Evolutionary conservation across 2,113 vertebrate species (phyloP).

Genomic region (Lates calcarifer): DNA sequence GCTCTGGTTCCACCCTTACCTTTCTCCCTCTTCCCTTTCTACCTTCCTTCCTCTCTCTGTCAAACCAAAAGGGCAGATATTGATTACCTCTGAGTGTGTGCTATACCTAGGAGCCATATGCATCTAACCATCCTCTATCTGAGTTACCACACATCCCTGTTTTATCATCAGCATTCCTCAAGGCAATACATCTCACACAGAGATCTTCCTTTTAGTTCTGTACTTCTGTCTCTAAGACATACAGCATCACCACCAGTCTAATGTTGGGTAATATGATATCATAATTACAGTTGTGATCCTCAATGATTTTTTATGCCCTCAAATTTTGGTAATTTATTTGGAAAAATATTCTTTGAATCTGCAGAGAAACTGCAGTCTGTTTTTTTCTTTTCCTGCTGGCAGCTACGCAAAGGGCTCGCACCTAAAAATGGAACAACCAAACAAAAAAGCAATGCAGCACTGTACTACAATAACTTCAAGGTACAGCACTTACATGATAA

Average conservation of each 20-base stretch:
- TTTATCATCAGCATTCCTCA: conserved; percentile 55
- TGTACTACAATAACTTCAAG: not conserved
- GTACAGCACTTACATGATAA: too few relatives aligned
- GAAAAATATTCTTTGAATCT: not conserved
- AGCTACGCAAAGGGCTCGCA: not conserved
- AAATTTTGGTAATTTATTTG: conserved; percentile 5
- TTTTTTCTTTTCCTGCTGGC: not conserved
- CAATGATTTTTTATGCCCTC: not conserved
- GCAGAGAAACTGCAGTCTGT: not conserved
- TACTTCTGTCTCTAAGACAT: conserved; percentile 8
- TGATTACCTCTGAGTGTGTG: conserved; percentile 63
- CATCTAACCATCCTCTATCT: conserved; percentile 35
- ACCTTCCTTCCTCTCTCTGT: conserved; percentile 36
- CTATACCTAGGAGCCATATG: conserved; percentile 60
- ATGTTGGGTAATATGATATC: conserved; percentile 7
- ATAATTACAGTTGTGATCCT: not conserved
- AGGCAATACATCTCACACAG: conserved; percentile 45
- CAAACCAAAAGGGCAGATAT: conserved; percentile 70
- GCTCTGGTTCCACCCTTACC: conserved; percentile 51
- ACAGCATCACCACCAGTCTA: conserved; percentile 7
- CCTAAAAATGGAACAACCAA: not conserved
- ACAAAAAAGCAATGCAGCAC: conserved; percentile 7
- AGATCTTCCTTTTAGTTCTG: conserved; percentile 24
- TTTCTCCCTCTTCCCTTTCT: conserved; percentile 40
- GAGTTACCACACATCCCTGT: conserved; percentile 35